Evolutionary conservation across 2,113 vertebrate genomes (phyloP).

Genomic region (Laterallus jamaicensis): DNA sequence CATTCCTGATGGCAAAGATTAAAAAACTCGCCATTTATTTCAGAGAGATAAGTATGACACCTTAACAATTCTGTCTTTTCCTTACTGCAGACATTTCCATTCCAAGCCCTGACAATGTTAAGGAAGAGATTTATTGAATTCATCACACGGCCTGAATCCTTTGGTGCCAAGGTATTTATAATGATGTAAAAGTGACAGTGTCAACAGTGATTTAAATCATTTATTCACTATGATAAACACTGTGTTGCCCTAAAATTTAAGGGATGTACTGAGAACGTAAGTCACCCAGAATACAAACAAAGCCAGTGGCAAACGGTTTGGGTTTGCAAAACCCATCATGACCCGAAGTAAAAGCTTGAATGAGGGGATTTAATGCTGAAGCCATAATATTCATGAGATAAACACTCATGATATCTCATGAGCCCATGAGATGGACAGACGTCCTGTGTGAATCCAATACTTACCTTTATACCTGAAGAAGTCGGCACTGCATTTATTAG

Average conservation of each 20-base stretch:
- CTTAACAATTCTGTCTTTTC: slow-evolving; percentile 46
- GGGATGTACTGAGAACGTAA: neutral
- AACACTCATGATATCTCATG: neutral
- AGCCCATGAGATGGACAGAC: neutral
- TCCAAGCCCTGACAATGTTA: slow-evolving; percentile 37
- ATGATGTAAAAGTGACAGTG: slow-evolving; percentile 18
- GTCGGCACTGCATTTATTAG: neutral
- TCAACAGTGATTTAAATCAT: slow-evolving; percentile 46
- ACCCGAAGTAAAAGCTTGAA: neutral
- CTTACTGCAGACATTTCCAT: slow-evolving; percentile 45
- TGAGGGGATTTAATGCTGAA: neutral
- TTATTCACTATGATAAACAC: slow-evolving; percentile 24
- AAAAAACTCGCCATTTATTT: slow-evolving; percentile 51
- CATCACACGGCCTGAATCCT: slow-evolving; percentile 2
- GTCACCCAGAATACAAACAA: neutral
- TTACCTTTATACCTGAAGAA: slow-evolving; percentile 3
- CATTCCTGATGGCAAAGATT: slow-evolving; percentile 46
- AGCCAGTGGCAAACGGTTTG: neutral
- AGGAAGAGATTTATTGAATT: slow-evolving; percentile 45
- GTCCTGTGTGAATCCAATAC: neutral
- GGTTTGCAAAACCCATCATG: neutral
- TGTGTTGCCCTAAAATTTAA: slow-evolving; percentile 23
- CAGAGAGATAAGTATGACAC: slow-evolving; percentile 25
- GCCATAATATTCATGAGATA: neutral
- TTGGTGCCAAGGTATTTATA: slow-evolving; percentile 34